These are phyloP conservation scores for Echeneis naucrates DNA, from an alignment of 2,797 vertebrate genomes.

Conservation along the genomic window DNA sequence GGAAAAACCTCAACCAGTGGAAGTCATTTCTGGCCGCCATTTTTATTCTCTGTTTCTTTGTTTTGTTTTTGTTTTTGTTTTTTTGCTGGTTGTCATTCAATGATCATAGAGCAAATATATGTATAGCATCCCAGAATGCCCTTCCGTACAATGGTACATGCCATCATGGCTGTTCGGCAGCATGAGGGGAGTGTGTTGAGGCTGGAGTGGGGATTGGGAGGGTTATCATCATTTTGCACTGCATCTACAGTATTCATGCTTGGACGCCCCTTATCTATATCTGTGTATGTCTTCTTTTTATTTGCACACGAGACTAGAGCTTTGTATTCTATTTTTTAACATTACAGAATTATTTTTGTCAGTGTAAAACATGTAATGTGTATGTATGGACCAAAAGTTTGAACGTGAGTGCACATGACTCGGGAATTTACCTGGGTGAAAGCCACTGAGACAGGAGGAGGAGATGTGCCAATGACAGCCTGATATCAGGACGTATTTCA, in stretches of 20 bases:
- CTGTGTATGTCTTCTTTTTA: constrained; percentile 83
- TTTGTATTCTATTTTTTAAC: constrained; percentile 88
- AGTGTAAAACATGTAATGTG: constrained; percentile 81
- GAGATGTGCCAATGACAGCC: constrained; percentile 60
- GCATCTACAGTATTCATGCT: constrained; percentile 85
- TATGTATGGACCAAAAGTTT: constrained; percentile 86
- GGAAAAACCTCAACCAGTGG: constrained; percentile 76
- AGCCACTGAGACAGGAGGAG: constrained; percentile 70
- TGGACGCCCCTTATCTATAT: constrained; percentile 83
- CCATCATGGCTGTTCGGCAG: constrained; percentile 66
- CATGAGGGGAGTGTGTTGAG: constrained; percentile 1
- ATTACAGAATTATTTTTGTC: constrained; percentile 87
- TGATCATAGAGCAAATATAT: constrained; percentile 79
- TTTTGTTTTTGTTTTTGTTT: constrained; percentile 52
- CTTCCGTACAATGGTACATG: constrained; percentile 66
- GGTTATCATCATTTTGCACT: constrained; percentile 84
- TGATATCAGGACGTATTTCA: constrained; percentile 44
- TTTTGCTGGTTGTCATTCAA: constrained; percentile 69
- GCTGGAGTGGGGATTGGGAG: constrained; percentile 27
- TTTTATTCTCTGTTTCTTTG: constrained; percentile 39
- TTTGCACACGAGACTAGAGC: constrained; percentile 88
- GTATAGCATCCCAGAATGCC: constrained; percentile 73
- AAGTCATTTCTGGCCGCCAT: constrained; percentile 74
- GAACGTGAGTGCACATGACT: constrained; percentile 57
- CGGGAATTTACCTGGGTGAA: constrained; percentile 68